A percentile compares a stretch with the other conserved stretches of the same genome.
These are phyloP conservation scores for Melipona quadrifasciata DNA, from an alignment of 1,140 invertebrate species.

Conservation along the genomic window DNA sequence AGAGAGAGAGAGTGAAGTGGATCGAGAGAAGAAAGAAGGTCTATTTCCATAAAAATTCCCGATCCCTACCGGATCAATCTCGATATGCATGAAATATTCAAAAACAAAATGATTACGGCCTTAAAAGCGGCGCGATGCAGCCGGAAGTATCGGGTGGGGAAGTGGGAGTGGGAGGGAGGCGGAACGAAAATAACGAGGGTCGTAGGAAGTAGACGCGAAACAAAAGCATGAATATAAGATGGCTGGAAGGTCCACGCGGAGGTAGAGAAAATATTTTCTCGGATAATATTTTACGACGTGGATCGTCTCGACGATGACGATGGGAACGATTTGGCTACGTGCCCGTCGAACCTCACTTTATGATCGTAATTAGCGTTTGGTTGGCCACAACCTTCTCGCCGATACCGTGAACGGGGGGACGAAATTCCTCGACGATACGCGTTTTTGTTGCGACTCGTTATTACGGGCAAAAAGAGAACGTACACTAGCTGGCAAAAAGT, in stretches of 20 bases:
- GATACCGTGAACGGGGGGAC: no score
- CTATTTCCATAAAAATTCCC: constrained; percentile 49
- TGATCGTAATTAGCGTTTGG: not conserved
- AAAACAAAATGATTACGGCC: constrained; percentile 52
- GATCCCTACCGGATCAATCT: constrained; percentile 48
- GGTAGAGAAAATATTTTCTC: constrained; percentile 22
- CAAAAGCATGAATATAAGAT: constrained; percentile 49
- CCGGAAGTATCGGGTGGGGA: constrained; percentile 8
- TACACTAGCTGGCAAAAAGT: not conserved
- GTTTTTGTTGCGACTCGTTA: not conserved
- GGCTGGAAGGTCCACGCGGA: constrained; percentile 19
- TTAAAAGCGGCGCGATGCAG: constrained; percentile 41
- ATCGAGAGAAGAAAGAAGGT: not conserved
- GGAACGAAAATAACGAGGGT: constrained; percentile 39
- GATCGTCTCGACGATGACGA: not conserved
- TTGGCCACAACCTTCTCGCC: not conserved
- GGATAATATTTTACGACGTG: constrained; percentile 9
- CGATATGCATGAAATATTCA: constrained; percentile 52
- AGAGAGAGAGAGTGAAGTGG: not conserved
- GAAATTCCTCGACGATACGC: not conserved
- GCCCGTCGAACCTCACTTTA: not conserved
- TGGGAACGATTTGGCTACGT: not conserved
- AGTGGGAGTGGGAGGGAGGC: not conserved
- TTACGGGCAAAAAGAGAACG: not conserved
- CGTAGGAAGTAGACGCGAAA: constrained; percentile 11